These are phyloP conservation scores for Sternotherus odoratus DNA, from an alignment of 2,797 vertebrate species.

Conservation along the genomic window DNA sequence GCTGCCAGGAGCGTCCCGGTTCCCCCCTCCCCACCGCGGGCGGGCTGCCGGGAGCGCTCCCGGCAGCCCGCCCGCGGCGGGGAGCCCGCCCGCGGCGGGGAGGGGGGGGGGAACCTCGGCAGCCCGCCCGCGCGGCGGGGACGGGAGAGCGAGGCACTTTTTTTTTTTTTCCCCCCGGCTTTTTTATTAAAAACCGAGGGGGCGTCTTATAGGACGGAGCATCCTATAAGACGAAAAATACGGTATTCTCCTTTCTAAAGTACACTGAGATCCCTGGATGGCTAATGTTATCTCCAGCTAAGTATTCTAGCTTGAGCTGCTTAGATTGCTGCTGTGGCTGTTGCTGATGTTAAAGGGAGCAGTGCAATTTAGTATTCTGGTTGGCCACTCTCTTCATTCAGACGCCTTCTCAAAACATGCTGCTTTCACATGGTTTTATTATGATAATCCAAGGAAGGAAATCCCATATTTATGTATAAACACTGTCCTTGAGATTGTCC, in stretches of 20 bases:
- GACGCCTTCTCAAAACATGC: conserved; percentile 22
- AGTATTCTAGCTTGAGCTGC: not conserved
- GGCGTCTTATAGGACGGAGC: too few species aligned
- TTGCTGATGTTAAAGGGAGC: not conserved
- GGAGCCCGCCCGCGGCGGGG: too few species aligned
- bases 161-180: too few species aligned
- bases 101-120: too few species aligned
- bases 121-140: too few species aligned
- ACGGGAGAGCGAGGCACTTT: too few species aligned
- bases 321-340: not conserved
- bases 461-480: conserved; percentile 52
- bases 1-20: too few species aligned
- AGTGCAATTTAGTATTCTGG: not conserved
- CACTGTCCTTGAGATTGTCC: conserved; percentile 34
- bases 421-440: conserved; percentile 40
- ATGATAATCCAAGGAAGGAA: conserved; percentile 58
- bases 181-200: too few species aligned
- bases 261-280: not conserved
- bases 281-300: not conserved
- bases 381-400: not conserved
- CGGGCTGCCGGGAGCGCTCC: too few species aligned
- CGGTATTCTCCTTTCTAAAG: not conserved
- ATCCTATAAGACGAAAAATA: too few species aligned
- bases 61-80: too few species aligned
- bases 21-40: too few species aligned